Evolutionary conservation across 2,888 invertebrate species (phyloP).

Genomic region (Drosophila bunnanda): DNA sequence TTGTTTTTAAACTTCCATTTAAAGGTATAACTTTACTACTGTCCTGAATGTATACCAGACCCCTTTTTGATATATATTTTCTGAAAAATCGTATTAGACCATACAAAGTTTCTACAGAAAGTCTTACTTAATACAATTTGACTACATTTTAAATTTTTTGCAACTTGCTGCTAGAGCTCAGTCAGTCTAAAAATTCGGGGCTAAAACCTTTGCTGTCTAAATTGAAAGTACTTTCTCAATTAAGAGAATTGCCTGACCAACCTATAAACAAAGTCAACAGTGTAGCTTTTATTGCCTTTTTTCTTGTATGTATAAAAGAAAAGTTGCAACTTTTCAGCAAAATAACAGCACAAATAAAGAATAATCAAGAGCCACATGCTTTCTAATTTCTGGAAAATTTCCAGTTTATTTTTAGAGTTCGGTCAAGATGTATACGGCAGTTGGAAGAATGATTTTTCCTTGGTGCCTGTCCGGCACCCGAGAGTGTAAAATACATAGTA

Average conservation of each 20-base stretch:
- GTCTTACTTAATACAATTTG: not conserved
- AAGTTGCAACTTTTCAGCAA: slow-evolving; percentile 6
- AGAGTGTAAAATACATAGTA: slow-evolving; percentile 35
- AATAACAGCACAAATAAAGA: slow-evolving; percentile 7
- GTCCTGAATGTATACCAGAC: not conserved
- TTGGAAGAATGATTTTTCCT: slow-evolving; percentile 23
- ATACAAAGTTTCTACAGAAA: not conserved
- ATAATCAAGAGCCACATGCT: slow-evolving; percentile 7
- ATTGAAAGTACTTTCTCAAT: slow-evolving; percentile 4
- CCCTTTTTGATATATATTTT: not conserved
- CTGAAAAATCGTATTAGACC: not conserved
- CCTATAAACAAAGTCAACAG: slow-evolving; percentile 7
- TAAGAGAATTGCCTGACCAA: slow-evolving; percentile 2
- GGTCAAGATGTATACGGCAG: slow-evolving; percentile 19
- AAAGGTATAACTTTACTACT: not conserved
- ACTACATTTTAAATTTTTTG: slow-evolving; percentile 1
- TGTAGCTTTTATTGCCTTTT: slow-evolving; percentile 8
- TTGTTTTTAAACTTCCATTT: not conserved
- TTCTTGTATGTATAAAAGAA: not conserved
- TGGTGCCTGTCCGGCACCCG: not conserved
- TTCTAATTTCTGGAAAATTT: slow-evolving; percentile 7
- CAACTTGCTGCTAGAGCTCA: not conserved
- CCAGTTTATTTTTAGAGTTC: slow-evolving; percentile 16
- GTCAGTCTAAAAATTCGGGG: not conserved
- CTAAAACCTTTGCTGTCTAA: not conserved